Conservation (phyloP, 2,888 invertebrate genomes). For the Disparrhopalites patrizii region DNA sequence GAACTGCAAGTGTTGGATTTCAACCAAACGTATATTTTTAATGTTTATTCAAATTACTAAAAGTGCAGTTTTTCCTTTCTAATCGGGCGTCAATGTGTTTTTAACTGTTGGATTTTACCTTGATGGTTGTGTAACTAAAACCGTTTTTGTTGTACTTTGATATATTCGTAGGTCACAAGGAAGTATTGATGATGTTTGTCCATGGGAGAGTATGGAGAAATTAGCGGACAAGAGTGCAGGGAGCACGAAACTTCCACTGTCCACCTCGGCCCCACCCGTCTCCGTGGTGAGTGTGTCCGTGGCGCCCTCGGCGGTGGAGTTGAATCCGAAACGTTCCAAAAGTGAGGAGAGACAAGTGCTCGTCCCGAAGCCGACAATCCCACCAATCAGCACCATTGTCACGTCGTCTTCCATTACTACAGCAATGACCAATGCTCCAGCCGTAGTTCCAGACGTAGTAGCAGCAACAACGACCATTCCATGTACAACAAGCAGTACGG, state of each 20-base stretch:
- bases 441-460: background rate
- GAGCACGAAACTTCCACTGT: slow-evolving; percentile 13
- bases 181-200: slow-evolving; percentile 48
- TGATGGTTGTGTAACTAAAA: background rate
- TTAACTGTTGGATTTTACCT: background rate
- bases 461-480: slow-evolving; percentile 11
- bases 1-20: too few relatives aligned
- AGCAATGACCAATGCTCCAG: slow-evolving; percentile 12
- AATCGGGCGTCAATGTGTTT: too few relatives aligned
- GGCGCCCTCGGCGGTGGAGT: background rate
- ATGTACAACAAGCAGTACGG: slow-evolving; percentile 20
- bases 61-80: too few relatives aligned
- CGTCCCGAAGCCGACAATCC: background rate
- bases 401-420: slow-evolving; percentile 20
- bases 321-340: slow-evolving; percentile 21
- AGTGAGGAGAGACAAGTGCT: slow-evolving; percentile 18
- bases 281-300: background rate
- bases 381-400: slow-evolving; percentile 11
- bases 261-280: slow-evolving; percentile 9
- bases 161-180: slow-evolving; percentile 40
- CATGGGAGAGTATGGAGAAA: slow-evolving; percentile 47
- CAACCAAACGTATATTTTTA: too few relatives aligned
- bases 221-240: slow-evolving; percentile 35
- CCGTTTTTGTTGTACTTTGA: too few relatives aligned
- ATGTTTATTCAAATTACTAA: too few relatives aligned